Base-by-base conservation (phyloP, 2,113 vertebrate genomes). In the Sinocyclocheilus grahami region DNA sequence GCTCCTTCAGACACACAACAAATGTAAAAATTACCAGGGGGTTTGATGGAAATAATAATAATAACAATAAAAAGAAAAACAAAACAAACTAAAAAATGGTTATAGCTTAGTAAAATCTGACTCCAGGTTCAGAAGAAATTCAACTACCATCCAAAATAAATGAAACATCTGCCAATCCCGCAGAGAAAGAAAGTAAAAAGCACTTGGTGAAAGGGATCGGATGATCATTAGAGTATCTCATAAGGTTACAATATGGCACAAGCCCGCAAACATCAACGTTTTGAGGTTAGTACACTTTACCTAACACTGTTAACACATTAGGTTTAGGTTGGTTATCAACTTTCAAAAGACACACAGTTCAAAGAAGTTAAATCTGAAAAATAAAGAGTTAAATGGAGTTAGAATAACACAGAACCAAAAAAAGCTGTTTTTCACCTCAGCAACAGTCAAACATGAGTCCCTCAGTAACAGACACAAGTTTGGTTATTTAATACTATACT, bases 261-360 rank as follows among this genome's bases (percentile, higher is more conserved):
- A 48, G 46, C 11, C 46, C 3, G 46, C 46, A 48, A 48, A 11
- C 46, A 48, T 72, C 46, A 60, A 55, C 24, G 24, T 58, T 65
- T 16, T 48, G 39, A 85, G 85, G 63, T 89, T 89, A 89, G 85
- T 84, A 88, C 24, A 82, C 24, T n/a, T 82, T 86, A 20, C 14
- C 8, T 53, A 85, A 78, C n/a, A 58, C 46, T 20, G 16, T 87
- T 53, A 55, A 33, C 27, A 85, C 37, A 69, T 16, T 42, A 12
- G 27, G 11, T 11, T 81, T 71, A 71, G 3, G 67, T 37, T 18
- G 51, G 69, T 78, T 69, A 46, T 80, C 1, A 67, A 22, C 10
- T 24, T 82, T 77, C 22, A 37, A 69, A 24, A 33, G 72, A 74
- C 80, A 55, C 62, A 11, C 48, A 37, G 80, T 86, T 86, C 37